Evolutionary conservation across 2,888 invertebrate genomes (phyloP).

Genomic region (Trissolcus brochymenae): DNA sequence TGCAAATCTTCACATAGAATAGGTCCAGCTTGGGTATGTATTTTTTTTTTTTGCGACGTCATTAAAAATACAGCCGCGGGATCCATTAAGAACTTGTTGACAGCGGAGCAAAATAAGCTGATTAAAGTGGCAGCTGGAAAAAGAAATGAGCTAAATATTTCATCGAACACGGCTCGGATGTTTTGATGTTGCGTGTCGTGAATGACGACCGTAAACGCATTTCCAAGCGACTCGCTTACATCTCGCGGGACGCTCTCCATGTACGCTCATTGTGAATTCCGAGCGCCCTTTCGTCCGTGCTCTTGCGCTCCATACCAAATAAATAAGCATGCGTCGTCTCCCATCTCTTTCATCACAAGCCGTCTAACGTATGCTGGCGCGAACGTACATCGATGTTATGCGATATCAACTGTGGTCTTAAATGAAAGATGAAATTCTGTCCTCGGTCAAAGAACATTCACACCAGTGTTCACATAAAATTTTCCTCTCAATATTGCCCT

Average conservation of each 20-base stretch:
- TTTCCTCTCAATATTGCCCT: too few species aligned
- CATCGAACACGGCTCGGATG: slow-evolving; percentile 34
- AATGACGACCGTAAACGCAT: slow-evolving; percentile 39
- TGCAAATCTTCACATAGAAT: too few species aligned
- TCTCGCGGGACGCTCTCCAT: slow-evolving; percentile 31
- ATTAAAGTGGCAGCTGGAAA: slow-evolving; percentile 16
- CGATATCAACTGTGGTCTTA: slow-evolving; percentile 24
- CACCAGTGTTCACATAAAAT: slow-evolving; percentile 3
- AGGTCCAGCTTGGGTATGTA: too few species aligned
- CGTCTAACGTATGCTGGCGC: slow-evolving; percentile 40
- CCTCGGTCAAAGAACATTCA: slow-evolving; percentile 2
- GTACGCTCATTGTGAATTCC: slow-evolving; percentile 35
- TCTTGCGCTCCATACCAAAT: slow-evolving; percentile 41
- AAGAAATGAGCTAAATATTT: slow-evolving; percentile 36
- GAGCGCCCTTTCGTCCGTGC: slow-evolving; percentile 32
- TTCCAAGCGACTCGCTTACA: slow-evolving; percentile 35
- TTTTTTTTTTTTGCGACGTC: too few species aligned
- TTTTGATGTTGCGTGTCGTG: slow-evolving; percentile 44
- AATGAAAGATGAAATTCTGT: slow-evolving; percentile 22
- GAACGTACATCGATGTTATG: slow-evolving; percentile 27
- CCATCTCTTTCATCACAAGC: slow-evolving; percentile 34
- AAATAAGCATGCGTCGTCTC: slow-evolving; percentile 37
- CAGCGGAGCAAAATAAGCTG: slow-evolving; percentile 15
- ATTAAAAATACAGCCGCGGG: too few species aligned
- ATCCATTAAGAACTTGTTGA: not conserved